Base-by-base conservation (phyloP, 2,113 vertebrate species). In the Mesembrinibis cayennensis region DNA sequence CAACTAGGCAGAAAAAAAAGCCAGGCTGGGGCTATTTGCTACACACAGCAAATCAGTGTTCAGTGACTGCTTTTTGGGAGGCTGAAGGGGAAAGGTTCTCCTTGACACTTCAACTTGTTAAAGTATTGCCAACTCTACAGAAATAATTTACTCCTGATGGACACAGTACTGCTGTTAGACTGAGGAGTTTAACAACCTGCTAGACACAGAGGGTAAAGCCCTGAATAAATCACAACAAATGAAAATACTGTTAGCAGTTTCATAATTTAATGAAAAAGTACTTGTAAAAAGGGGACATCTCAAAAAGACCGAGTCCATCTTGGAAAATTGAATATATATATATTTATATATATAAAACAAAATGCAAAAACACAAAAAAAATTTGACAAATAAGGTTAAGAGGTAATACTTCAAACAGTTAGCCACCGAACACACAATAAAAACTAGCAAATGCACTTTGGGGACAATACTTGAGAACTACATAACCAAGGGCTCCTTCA, bases 191-290 rank as follows among this genome's bases (percentile, higher is more conserved):
- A 71, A 78, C 89, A 67, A 30, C 72, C 34, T 95, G 69, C 49
- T 87, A 82, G 83, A 82, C 82, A 93, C 34, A 38, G 62, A 90
- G 56, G 58, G 42, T 84, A 89, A 89, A 90, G 90, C 62, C 89
- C 96, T 97, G 92, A 97, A 98, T 95, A 97, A 97, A 98, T 86
- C 81, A 98, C 97, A 97, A 97, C 97, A 83, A 93, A 94, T 84
- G 92, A 93, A 97, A 97, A 79, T 88, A 95, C 86, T 95, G 96
- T 98, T 98, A 98, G 88, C 96, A 98, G 92, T 98, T 98, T 98
- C 97, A 98, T 98, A 98, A 98, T 98, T 98, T 98, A 98, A 98
- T 98, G 98, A 98, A 98, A 98, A 98, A 98, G 98, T 98, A 98
- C 96, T 97, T 98, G 98, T 98, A 98, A 98, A 98, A 98, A 98